Evolutionary conservation across 2,797 vertebrate genomes (phyloP).

Genomic region (Phalanger gymnotis): DNA sequence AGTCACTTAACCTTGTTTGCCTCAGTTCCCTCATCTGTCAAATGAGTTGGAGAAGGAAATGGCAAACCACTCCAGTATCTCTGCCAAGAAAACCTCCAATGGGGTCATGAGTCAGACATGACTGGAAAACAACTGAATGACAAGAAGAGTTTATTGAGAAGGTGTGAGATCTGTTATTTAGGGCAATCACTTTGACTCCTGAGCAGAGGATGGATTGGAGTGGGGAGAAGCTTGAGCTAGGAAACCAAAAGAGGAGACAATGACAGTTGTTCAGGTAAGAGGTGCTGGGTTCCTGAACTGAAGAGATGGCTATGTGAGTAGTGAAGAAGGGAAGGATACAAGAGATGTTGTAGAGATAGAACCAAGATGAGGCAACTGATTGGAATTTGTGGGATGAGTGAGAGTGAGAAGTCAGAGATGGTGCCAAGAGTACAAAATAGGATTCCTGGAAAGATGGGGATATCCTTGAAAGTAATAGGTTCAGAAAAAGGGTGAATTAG

Average conservation of each 20-base stretch:
- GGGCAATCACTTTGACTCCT: neutral
- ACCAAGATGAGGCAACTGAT: neutral
- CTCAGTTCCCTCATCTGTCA: neutral
- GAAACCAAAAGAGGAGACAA: neutral
- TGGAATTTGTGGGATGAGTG: neutral
- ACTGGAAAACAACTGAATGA: neutral
- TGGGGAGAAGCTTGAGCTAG: neutral
- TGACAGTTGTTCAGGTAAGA: neutral
- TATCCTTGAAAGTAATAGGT: neutral
- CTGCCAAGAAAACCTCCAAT: neutral
- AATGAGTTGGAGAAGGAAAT: neutral
- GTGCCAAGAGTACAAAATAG: neutral
- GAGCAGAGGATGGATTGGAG: neutral
- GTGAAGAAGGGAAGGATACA: neutral
- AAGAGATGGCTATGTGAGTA: neutral
- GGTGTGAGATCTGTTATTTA: neutral
- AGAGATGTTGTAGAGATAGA: neutral
- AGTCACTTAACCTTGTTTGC: neutral
- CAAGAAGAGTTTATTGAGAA: neutral
- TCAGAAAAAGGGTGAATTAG: neutral
- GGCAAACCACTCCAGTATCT: neutral
- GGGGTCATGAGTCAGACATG: neutral
- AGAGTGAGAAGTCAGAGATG: neutral
- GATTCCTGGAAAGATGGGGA: neutral
- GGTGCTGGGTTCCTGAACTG: neutral